phyloP scores from a whole-genome alignment of 2,113 vertebrate genomes.

The Anolis sagrei region DNA sequence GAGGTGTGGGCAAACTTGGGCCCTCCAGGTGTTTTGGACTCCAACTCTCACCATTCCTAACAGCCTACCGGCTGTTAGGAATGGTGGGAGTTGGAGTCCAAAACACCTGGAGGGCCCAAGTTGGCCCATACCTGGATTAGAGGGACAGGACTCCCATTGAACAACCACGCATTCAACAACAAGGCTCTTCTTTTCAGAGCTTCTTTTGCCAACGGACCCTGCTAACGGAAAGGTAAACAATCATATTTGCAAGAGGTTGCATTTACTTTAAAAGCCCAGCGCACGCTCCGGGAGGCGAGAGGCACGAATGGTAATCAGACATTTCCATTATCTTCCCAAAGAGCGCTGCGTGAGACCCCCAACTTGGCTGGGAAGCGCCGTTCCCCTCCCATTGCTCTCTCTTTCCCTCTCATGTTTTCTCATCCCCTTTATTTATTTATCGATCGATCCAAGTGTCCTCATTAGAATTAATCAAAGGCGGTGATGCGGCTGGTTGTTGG shows the following conservation, averaged over 20 bases:
- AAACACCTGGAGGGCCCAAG: too few species aligned
- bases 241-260: not conserved
- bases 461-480: conserved; percentile 1
- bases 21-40: too few species aligned
- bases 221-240: not conserved
- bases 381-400: not conserved
- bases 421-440: not conserved
- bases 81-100: too few species aligned
- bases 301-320: not conserved
- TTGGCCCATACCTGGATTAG: too few species aligned
- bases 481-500: not conserved
- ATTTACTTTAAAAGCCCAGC: not conserved
- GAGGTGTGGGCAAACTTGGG: too few species aligned
- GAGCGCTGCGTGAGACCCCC: not conserved
- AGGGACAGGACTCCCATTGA: too few species aligned
- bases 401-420: not conserved
- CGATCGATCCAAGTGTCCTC: not conserved
- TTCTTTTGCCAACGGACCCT: not conserved
- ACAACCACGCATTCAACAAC: too few species aligned
- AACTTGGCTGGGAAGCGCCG: not conserved
- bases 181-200: not conserved
- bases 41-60: too few species aligned
- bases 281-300: not conserved
- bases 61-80: too few species aligned
- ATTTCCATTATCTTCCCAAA: not conserved